Evolutionary conservation across 2,113 vertebrate species (phyloP), one percentile per base, ranked within the genome.

Genomic region (Elephas maximus): DNA sequence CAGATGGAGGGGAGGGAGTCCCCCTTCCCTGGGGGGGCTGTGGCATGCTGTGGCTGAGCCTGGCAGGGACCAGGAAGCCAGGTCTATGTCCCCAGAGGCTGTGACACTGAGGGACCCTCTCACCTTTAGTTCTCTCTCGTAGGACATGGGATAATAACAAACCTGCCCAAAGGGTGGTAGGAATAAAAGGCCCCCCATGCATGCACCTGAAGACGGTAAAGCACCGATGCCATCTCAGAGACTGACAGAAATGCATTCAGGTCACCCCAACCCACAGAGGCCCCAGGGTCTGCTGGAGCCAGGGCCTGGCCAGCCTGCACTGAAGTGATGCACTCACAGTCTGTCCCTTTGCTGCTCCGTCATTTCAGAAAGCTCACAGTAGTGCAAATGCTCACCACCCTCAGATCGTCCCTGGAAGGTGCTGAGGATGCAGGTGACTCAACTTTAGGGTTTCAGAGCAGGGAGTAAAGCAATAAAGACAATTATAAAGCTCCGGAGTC

Each of bases 91-190:
- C 30, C 65, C 0, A 0, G 18, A 1, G 0, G 45, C 26, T 45
- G 28, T 0, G 26, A 33, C 0, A 1, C 45, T 1, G 62, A 23
- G 24, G 62, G 62, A 57, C 53, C 62, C 80, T 10, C 44, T 21
- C 0, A 60, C n/a, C 48, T 41, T 7, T 5, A 8, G 20, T 8
- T 5, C 21, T 14, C 69, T 10, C 23, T 12, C 57, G 7, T 0
- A 17, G 0, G 24, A 85, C 23, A 62, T 5, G 21, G 37, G 2
- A 0, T 24, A 2, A 14, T 0, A 23, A 2, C n/a, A 3, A 24
- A 67, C 24, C 65, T 67, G 5, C 62, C 62, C 62, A 4, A 63
- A 65, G 63, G 63, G 24, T 26, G 63, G 63, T 28, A 8, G 23
- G 67, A 10, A 67, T 67, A 30, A 65, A 7, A 67, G 21, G 65